Evolutionary conservation across 2,113 vertebrate species (phyloP).

Genomic region (Jacana jacana): DNA sequence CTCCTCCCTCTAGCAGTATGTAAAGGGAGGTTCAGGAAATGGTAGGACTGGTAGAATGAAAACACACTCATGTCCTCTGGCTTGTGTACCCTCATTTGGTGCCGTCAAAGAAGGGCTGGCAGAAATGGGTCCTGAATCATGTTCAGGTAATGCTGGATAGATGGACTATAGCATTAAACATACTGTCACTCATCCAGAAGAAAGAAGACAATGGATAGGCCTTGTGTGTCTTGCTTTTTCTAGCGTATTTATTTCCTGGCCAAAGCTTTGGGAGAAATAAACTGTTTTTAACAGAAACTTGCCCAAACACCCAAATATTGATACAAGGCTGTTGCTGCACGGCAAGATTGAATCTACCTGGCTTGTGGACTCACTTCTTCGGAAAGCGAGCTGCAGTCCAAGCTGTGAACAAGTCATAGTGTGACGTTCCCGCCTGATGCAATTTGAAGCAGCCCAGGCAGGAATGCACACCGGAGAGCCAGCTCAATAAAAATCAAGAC

Average conservation of each 20-base stretch:
- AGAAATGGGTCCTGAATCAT: background rate
- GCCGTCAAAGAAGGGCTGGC: background rate
- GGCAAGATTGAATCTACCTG: background rate
- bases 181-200: background rate
- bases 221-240: background rate
- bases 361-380: background rate
- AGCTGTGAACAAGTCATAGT: background rate
- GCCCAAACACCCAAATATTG: background rate
- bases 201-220: background rate
- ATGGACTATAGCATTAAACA: background rate
- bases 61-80: background rate
- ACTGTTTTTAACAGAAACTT: background rate
- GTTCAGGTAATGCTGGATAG: background rate
- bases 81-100: background rate
- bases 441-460: background rate
- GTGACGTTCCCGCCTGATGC: rapidly evolving
- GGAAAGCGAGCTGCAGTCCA: background rate
- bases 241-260: background rate
- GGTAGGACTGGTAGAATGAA: background rate
- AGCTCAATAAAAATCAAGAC: background rate
- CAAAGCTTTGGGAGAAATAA: background rate
- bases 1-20: background rate
- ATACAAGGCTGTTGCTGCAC: background rate
- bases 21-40: background rate
- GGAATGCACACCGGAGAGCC: background rate